phyloP scores from a whole-genome alignment of 37 sponge, comb jelly and placozoan species.

The Halisarca cf. caerulea region DNA sequence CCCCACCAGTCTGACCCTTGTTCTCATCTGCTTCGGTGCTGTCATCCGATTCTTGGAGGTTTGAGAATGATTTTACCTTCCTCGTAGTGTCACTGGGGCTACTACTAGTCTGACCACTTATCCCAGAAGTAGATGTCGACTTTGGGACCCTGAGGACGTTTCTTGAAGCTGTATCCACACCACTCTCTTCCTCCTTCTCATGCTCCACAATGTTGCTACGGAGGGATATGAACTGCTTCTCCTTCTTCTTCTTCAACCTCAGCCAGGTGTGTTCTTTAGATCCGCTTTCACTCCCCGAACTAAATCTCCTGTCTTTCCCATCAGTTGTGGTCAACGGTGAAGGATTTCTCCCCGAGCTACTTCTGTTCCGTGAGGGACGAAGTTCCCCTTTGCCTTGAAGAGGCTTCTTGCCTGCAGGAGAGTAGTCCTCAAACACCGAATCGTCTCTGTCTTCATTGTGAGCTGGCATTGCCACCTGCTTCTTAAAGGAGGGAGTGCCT shows the following conservation, averaged over 20 bases:
- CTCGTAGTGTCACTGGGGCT: background rate
- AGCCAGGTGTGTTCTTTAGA: constrained; percentile 8
- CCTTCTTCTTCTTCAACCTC: constrained; percentile 9
- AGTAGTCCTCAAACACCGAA: background rate
- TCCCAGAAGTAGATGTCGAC: background rate
- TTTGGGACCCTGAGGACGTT: background rate
- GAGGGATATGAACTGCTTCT: background rate
- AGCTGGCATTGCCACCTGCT: background rate
- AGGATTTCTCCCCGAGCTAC: background rate
- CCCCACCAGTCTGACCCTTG: constrained; percentile 23
- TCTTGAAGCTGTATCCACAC: too few species aligned
- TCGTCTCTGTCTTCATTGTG: background rate
- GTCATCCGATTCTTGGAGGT: constrained; percentile 28
- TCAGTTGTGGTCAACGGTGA: background rate
- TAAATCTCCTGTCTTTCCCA: background rate
- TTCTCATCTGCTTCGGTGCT: background rate
- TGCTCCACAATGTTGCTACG: background rate
- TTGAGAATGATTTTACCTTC: constrained; percentile 32
- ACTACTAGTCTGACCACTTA: background rate
- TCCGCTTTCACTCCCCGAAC: constrained; percentile 5
- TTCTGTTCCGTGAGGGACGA: background rate
- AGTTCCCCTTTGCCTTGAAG: background rate
- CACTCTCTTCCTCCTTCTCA: background rate
- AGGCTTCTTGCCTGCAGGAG: background rate
- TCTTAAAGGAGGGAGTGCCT: constrained; percentile 66